These are phyloP conservation scores for Rhyacichthys aspro DNA, from an alignment of 2,797 vertebrate genomes.

Conservation along the genomic window DNA sequence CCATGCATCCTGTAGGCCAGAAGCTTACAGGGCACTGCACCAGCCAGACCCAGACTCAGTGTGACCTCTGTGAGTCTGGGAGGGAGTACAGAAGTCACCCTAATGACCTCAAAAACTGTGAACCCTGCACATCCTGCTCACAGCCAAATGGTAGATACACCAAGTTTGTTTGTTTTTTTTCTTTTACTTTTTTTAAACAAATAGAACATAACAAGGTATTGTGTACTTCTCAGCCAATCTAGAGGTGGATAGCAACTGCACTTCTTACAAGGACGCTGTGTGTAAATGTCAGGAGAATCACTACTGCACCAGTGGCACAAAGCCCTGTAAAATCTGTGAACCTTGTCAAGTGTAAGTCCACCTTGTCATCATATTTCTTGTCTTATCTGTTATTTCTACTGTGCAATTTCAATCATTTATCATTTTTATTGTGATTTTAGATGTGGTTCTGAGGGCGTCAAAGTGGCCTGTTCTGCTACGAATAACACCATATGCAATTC, in stretches of 20 bases:
- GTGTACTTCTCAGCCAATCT: slow-evolving; percentile 54
- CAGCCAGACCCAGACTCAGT: rapidly evolving
- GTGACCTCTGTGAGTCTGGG: rapidly evolving
- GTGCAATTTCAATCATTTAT: background rate
- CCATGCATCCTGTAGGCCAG: slow-evolving; percentile 39
- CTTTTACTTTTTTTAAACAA: background rate
- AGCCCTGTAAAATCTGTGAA: slow-evolving; percentile 42
- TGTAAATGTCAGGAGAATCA: slow-evolving; percentile 61
- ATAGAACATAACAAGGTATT: background rate
- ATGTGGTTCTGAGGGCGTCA: slow-evolving; percentile 38
- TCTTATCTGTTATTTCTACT: background rate
- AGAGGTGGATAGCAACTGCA: slow-evolving; percentile 20
- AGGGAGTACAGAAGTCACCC: slow-evolving; percentile 20
- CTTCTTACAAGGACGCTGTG: background rate
- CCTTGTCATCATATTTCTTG: background rate
- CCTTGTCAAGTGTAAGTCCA: slow-evolving; percentile 65
- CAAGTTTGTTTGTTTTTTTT: background rate
- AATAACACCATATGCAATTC: slow-evolving; percentile 65
- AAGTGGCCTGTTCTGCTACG: slow-evolving; percentile 36
- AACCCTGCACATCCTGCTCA: slow-evolving; percentile 55
- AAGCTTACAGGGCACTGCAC: slow-evolving; percentile 15
- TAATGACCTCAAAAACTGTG: rapidly evolving
- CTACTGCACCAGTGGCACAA: slow-evolving; percentile 42
- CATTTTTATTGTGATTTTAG: slow-evolving; percentile 46
- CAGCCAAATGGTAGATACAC: slow-evolving; percentile 37